Evolutionary conservation across 2,888 invertebrate species (phyloP), one percentile per base, ranked within the genome.

Genomic region (Endotricha flammealis): DNA sequence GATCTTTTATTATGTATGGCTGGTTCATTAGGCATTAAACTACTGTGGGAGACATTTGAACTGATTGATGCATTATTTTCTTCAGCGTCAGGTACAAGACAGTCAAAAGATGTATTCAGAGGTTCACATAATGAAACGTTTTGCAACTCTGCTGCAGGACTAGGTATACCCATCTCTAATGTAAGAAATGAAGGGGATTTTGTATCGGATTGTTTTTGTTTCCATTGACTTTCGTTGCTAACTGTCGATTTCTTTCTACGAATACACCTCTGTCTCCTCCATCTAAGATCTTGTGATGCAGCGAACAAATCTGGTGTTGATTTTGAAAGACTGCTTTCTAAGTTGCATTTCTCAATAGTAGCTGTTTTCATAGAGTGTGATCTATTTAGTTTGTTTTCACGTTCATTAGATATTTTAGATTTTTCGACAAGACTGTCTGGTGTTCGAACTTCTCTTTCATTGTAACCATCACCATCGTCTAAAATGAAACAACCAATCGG

Each of bases 191-290:
- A 69, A 1, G 61, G 60, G 4, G 69, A 65, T 53, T 77, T 79
- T 1, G 52, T 37, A 36, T 68, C 63, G 5, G 33, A 30, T 36
- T 54, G 60, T 43, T 64, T 71, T 9, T 53, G 62, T 44, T 67
- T 74, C 53, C 66, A 71, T 29, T 67, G 53, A 39, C 79, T 83
- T 32, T 83, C 82, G 16, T 77, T 81, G 37, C 82, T 83, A 0
- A 75, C 69, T 8, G 79, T 81, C 1, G 81, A 83, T 44, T 87
- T 88, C 48, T 88, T 86, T 42, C 89, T 77, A 2, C 90, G 70
- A 9, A 90, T 88, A 50, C 90, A 90, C 47, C 77, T 86, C 57
- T 90, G 90, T 11, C 90, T 72, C 59, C 86, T 88, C 20, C 90
- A 59, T 38, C 78, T 70, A 4, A 77, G 54, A 44, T 78, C 73